Evolutionary conservation across 1,140 invertebrate genomes (phyloP).

Genomic region (Amphibalanus amphitrite): DNA sequence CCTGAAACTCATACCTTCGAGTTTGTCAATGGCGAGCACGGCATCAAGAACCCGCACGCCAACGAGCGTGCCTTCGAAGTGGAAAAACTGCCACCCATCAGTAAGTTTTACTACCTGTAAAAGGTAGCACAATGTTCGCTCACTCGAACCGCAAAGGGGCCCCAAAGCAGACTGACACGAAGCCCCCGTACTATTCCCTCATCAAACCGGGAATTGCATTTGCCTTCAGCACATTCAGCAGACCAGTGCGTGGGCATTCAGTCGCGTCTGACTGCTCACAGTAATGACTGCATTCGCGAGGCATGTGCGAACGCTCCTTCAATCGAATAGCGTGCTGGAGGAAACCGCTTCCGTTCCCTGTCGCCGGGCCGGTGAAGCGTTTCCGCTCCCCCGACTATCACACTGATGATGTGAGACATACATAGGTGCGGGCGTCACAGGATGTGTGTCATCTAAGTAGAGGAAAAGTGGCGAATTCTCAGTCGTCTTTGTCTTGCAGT

Average conservation of each 20-base stretch:
- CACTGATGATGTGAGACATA: no score
- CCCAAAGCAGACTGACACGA: not conserved
- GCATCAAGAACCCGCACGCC: conserved; percentile 89
- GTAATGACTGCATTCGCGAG: not conserved
- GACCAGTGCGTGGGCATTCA: not conserved
- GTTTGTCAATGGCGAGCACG: conserved; percentile 96
- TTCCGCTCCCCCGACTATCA: no score
- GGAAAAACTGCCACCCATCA: conserved; percentile 2
- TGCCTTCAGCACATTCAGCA: not conserved
- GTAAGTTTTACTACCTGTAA: not conserved
- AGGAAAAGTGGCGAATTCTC: no score
- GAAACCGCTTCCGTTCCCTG: no score
- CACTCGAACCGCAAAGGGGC: not conserved
- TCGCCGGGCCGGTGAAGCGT: no score
- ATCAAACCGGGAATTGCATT: not conserved
- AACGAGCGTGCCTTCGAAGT: not conserved
- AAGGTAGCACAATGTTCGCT: not conserved
- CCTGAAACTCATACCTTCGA: conserved; percentile 75
- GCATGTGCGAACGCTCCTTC: no score
- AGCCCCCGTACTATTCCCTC: not conserved
- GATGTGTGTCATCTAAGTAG: no score
- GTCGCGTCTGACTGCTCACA: not conserved
- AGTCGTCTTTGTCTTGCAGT: no score
- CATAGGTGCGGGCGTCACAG: no score
- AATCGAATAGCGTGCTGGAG: no score